Base-by-base conservation (phyloP, 2,113 vertebrate species). In the Anhinga rufa region DNA sequence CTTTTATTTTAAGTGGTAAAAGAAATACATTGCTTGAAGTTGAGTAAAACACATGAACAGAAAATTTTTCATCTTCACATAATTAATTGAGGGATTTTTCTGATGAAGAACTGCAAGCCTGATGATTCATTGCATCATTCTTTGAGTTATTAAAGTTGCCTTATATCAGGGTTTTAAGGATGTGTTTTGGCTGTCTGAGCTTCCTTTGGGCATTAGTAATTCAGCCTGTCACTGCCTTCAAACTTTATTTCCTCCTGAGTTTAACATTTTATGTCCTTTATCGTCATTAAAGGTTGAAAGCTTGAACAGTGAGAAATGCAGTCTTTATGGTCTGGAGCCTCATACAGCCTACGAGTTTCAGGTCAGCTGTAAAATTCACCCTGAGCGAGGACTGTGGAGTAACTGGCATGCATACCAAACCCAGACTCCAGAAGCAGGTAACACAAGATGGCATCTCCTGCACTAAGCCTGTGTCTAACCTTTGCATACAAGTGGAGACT, bases 301-400 rank as follows among this genome's bases (percentile, higher is more conserved):
- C 48, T 51, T 86, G 20, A 76, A 49, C 28, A 66, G 85, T 20
- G 88, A 82, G 66, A 94, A 57, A 26, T 70, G 84, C 4, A 31
- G 25, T 0, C 68, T 98, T 12, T 21, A 92, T 17, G 90, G 61
- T 49, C 96, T 98, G 95, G 93, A 97, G 74, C 98, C 98, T 7
- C 88, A 97, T 34, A 97, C 96, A 42, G 64, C 90, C 36, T 98
- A 98, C 9, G 91, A 98, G 92, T 98, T 98, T 84, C 98, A 98
- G 88, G 82, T 83, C 81, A 98, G 98, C 75, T 98, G 98, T 15
- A 98, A 86, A 62, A 78, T 98, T 2, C 96, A 93, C 74, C 93
- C 69, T 0, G 25, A 81, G 18, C 42, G 76, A 40, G 98, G 98
- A 32, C 94, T 93, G 32, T 98, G 98, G 98, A 98, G 98, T 6